Conservation (phyloP, 2,113 vertebrate species). For the Otocyon megalotis region DNA sequence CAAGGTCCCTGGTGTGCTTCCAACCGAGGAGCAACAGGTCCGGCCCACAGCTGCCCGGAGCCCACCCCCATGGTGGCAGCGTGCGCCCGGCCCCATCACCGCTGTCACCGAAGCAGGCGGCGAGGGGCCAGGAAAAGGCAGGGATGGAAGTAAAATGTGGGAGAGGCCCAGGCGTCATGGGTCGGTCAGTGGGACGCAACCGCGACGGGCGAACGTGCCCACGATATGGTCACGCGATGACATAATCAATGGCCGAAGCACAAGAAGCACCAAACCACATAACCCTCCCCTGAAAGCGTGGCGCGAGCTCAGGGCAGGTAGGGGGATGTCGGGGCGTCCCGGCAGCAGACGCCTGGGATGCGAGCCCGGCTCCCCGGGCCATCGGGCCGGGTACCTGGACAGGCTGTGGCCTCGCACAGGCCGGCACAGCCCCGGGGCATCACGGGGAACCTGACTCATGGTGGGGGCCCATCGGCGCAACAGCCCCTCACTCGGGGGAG, state of each 20-base stretch:
- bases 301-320: background rate
- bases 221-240: background rate
- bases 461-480: accelerated
- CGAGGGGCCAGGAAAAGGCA: no score
- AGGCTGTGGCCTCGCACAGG: background rate
- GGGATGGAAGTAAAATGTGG: accelerated
- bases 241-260: background rate
- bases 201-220: accelerated
- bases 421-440: background rate
- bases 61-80: accelerated
- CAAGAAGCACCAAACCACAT: no score
- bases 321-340: accelerated
- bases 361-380: accelerated
- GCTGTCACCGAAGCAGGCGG: accelerated
- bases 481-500: background rate
- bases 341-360: no score
- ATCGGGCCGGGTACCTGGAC: background rate
- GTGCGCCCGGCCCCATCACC: accelerated
- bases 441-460: background rate
- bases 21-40: accelerated
- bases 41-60: accelerated
- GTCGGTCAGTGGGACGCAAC: background rate
- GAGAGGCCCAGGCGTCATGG: accelerated
- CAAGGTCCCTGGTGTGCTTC: background rate
- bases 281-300: accelerated